Base-by-base conservation (phyloP, 2,113 vertebrate species). In the Morone chrysops region DNA sequence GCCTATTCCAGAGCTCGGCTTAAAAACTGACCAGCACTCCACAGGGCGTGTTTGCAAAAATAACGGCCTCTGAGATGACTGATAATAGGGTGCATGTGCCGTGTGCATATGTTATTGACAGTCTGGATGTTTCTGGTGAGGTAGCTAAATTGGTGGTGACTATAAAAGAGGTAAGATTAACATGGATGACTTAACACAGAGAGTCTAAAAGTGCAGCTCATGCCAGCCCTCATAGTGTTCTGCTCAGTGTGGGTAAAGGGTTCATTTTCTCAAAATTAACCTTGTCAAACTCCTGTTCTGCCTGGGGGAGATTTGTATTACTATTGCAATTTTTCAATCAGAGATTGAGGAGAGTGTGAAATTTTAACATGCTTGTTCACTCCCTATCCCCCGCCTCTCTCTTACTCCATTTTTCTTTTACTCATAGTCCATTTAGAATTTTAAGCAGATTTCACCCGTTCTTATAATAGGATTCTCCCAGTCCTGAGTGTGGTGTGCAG, bases 321-420 rank as follows among this genome's bases (percentile, higher is more conserved):
- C 90, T 89, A 85, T 87, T 90, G 81, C 91, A 93, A 93, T 94
- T 94, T 92, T 92, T 94, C 91, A 93, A 93, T 93, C 91, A 90
- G 83, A 87, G 75, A 93, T 90, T 88, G 83, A 68, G 71, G 73
- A 83, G 88, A 88, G 90, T 94, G 93, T 94, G 90, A 92, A 91
- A 95, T 93, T 91, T 90, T 78, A 88, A 92, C 84, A 75, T 80
- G 81, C 80, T 87, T 80, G 63, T 88, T 90, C 82, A 79, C 80
- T 86, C 70, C 80, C 75, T 43, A 17, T 66, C 73, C 38, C 82
- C 22, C 38, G 5, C 50, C 65, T 36, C 43, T 38, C 17, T 73
- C 47, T 82, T 62, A 45, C 36, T 78, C 17, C 6, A 6, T 75
- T 31, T 70, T 40, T 54, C 5, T 81, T 51, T 62, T 38, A 6